phyloP scores from a whole-genome alignment of 2,888 invertebrate species.

The Sphaerophoria taeniata region DNA sequence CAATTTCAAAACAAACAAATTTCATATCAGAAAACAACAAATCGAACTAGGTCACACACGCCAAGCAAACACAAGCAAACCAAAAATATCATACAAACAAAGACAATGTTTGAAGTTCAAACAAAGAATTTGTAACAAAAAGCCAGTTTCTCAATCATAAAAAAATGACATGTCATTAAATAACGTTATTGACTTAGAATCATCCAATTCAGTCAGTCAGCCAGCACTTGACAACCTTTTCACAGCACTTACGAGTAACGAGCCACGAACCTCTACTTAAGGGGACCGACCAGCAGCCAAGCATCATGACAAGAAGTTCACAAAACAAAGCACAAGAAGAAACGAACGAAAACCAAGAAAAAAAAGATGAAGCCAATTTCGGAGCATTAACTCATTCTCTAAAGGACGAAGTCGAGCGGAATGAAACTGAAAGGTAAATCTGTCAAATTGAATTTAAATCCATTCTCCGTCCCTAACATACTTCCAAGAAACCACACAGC shows the following conservation, averaged over 20 bases:
- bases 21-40: neutral
- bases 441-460: constrained; percentile 73
- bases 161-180: constrained; percentile 43
- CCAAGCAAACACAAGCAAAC: neutral
- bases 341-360: neutral
- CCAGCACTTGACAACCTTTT: constrained; percentile 8
- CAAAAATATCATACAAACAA: constrained; percentile 21
- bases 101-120: constrained; percentile 27
- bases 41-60: constrained; percentile 13
- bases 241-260: constrained; percentile 29
- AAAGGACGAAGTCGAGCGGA: constrained; percentile 36
- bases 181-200: constrained; percentile 28
- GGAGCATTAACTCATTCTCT: constrained; percentile 57
- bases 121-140: constrained; percentile 34
- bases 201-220: neutral
- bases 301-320: constrained; percentile 1
- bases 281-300: constrained; percentile 1
- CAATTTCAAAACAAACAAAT: constrained; percentile 29
- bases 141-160: constrained; percentile 42
- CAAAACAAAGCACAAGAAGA: neutral
- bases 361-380: constrained; percentile 47
- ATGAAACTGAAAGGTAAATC: constrained; percentile 66
- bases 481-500: neutral
- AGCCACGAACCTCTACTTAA: neutral
- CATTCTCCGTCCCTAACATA: constrained; percentile 50